A percentile compares a stretch with the other conserved stretches of the same genome.
Evolutionary conservation across 1,140 invertebrate species (phyloP).

Genomic region (Neodiprion pinetum): DNA sequence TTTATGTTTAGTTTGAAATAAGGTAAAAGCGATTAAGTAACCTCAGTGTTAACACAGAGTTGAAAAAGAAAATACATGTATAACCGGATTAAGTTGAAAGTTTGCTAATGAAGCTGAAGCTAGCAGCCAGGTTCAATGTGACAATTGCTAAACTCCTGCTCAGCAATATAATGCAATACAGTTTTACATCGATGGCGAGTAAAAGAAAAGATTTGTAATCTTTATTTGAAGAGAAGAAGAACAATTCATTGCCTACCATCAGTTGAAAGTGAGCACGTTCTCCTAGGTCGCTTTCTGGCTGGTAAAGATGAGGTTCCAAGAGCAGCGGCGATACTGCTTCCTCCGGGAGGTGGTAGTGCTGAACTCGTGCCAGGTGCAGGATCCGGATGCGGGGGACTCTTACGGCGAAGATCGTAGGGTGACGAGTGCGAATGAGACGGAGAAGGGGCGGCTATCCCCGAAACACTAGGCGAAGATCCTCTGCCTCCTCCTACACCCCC

Average conservation of each 20-base stretch:
- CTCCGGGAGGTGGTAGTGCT: slow-evolving; percentile 57
- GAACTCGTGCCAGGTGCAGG: slow-evolving; percentile 60
- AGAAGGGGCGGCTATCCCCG: slow-evolving; percentile 57
- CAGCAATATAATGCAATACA: too few species aligned
- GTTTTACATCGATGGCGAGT: too few species aligned
- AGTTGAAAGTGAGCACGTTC: slow-evolving; percentile 67
- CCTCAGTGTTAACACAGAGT: too few species aligned
- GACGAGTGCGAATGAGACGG: slow-evolving; percentile 73
- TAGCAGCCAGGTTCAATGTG: too few species aligned
- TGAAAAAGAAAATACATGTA: too few species aligned
- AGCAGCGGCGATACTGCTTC: slow-evolving; percentile 55
- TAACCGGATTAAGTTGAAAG: too few species aligned
- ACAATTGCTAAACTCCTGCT: too few species aligned
- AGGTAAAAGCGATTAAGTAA: too few species aligned
- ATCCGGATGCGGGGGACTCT: slow-evolving; percentile 72
- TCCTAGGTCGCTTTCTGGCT: slow-evolving; percentile 79
- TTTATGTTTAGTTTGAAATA: too few species aligned
- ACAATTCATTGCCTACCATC: slow-evolving; percentile 65
- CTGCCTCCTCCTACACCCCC: slow-evolving; percentile 49
- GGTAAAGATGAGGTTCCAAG: slow-evolving; percentile 74
- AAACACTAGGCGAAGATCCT: slow-evolving; percentile 59
- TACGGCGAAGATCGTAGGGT: slow-evolving; percentile 84
- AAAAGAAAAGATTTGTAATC: too few species aligned
- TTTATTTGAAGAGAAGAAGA: too few species aligned
- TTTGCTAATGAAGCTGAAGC: too few species aligned